Percentiles rank a stretch among this genome's conserved stretches.
Conservation (phyloP, 2,888 invertebrate genomes). For the Diogma glabrata region DNA sequence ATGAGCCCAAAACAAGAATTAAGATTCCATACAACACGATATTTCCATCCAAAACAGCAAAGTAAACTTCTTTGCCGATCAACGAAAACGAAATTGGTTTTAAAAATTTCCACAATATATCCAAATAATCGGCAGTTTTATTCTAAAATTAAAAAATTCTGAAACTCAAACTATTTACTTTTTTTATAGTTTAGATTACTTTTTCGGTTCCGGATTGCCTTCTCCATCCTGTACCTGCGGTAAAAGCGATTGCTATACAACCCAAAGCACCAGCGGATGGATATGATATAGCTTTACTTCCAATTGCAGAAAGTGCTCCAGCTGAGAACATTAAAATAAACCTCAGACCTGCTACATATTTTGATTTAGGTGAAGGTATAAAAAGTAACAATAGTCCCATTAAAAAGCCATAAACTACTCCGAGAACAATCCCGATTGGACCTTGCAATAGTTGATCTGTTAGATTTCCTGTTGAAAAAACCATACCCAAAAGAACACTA, state of each 20-base stretch:
- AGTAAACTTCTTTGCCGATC: conserved; percentile 64
- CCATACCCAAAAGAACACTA: conserved; percentile 51
- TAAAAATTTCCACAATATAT: conserved; percentile 56
- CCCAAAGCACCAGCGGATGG: conserved; percentile 51
- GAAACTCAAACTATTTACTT: not conserved
- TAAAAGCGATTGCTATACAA: conserved; percentile 43
- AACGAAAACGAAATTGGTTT: conserved; percentile 66
- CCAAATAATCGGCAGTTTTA: conserved; percentile 43
- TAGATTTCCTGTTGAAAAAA: conserved; percentile 48
- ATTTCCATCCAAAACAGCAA: conserved; percentile 38
- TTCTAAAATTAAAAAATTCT: conserved; percentile 30
- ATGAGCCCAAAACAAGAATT: conserved; percentile 31
- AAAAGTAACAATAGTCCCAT: conserved; percentile 49
- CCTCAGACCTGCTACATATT: conserved; percentile 37
- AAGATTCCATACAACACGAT: conserved; percentile 42
- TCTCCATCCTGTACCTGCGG: conserved; percentile 43
- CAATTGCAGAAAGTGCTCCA: conserved; percentile 51
- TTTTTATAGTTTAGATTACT: conserved; percentile 24
- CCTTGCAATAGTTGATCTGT: conserved; percentile 42
- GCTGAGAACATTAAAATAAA: conserved; percentile 46
- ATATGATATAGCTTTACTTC: conserved; percentile 45
- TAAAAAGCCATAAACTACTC: conserved; percentile 46
- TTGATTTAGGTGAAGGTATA: conserved; percentile 42
- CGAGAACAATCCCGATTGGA: conserved; percentile 47
- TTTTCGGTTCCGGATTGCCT: conserved; percentile 26